Evolutionary conservation across 2,888 invertebrate genomes (phyloP), one percentile per base, ranked within the genome.

Genomic region (Hedya salicella): DNA sequence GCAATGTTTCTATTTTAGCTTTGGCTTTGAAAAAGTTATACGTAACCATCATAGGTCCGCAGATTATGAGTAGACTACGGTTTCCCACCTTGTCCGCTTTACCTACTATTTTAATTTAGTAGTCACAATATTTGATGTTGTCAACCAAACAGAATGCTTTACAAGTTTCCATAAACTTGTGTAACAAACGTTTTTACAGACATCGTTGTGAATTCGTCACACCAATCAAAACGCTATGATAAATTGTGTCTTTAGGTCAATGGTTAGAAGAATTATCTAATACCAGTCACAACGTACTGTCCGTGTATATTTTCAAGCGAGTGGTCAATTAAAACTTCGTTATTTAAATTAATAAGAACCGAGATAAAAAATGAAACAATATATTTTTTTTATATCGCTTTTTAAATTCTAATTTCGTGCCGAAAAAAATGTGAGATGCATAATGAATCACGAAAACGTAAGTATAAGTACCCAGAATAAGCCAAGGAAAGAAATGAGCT

Each of bases 181-280:
- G 30, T 49, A 49, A 25, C 30, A 25, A 48, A 36, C 9, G 13
- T 36, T 36, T 9, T 9, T 36, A 36, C 36, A 36, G 36, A 5
- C 36, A 36, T 25, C n/a, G 14, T 25, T 25, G 5, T 14, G 5
- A 3, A 56, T 56, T 42, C 30, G 54, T 42, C n/a, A 16, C 16
- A 25, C 42, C 14, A 25, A 42, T 25, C 14, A 56, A 42, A 4
- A n/a, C 25, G 11, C 39, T 32, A 16, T 30, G 11, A 25, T 56
- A 16, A 56, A 39, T 9, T 25, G 42, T 56, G 54, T 14, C 54
- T 56, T 56, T 56, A 25, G 25, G 54, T 54, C 40, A 54, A 25
- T 36, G 16, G 50, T 16, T 36, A 36, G 0, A 36, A 11, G 36
- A 11, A 36, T 36, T 36, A 36, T 36, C 36, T 36, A 36, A 36